Percentiles rank a stretch among this genome's conserved stretches.
Conservation (phyloP, 2,888 invertebrate species). For the Epistrophe eligans region DNA sequence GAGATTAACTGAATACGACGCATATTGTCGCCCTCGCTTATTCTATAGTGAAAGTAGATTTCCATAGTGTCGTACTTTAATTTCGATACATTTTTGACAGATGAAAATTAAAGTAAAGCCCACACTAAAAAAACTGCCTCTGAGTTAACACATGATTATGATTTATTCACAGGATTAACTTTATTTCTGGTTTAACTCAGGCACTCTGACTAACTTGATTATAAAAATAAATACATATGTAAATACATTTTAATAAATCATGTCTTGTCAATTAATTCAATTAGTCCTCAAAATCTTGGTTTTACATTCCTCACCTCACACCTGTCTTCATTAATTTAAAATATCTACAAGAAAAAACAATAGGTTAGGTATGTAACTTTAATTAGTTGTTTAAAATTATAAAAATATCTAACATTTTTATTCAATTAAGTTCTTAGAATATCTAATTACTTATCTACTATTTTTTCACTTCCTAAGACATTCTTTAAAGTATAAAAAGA, state of each 20-base stretch:
- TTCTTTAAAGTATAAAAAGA: neutral
- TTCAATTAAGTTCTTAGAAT: conserved; percentile 9
- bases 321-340: conserved; percentile 4
- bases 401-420: neutral
- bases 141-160: too few relatives aligned
- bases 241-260: neutral
- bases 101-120: too few relatives aligned
- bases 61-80: too few relatives aligned
- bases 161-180: too few relatives aligned
- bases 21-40: too few relatives aligned
- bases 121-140: too few relatives aligned
- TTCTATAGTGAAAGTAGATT: too few relatives aligned
- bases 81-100: too few relatives aligned
- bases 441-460: neutral
- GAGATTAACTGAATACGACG: too few relatives aligned
- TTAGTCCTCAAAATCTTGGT: neutral
- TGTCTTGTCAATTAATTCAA: neutral
- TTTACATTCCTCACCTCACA: neutral
- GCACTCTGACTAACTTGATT: too few relatives aligned
- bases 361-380: neutral
- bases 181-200: too few relatives aligned
- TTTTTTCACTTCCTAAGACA: neutral
- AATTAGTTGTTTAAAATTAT: neutral
- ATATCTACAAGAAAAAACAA: neutral
- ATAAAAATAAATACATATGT: neutral